A percentile compares a stretch with the other conserved stretches of the same genome.
Conservation (phyloP, 2,888 invertebrate species). For the Chrysodeixis includens region DNA sequence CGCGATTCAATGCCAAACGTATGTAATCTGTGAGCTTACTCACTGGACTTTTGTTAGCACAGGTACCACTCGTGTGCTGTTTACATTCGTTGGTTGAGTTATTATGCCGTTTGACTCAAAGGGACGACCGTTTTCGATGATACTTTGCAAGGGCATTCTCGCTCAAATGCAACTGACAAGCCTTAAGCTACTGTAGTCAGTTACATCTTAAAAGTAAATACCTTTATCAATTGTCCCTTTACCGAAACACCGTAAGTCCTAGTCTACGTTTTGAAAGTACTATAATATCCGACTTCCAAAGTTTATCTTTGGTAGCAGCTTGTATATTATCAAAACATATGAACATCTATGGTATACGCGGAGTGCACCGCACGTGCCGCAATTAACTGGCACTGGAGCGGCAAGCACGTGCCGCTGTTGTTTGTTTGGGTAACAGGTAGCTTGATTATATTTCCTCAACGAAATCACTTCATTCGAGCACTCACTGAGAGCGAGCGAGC, state of each 20-base stretch:
- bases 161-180: not conserved
- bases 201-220: no score
- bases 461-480: not conserved
- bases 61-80: slow-evolving; percentile 6
- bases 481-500: not conserved
- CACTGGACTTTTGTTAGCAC: not conserved
- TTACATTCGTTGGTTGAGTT: not conserved
- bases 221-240: no score
- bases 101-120: not conserved
- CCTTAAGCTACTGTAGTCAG: no score
- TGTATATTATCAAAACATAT: not conserved
- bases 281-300: not conserved
- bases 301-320: not conserved
- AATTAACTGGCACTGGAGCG: not conserved
- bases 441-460: not conserved
- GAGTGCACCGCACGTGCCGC: slow-evolving; percentile 2
- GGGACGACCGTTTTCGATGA: not conserved
- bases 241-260: no score
- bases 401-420: not conserved
- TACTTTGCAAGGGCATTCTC: not conserved
- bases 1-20: slow-evolving; percentile 33
- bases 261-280: not conserved
- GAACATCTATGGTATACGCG: not conserved
- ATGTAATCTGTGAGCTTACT: slow-evolving; percentile 16
- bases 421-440: not conserved